Evolutionary conservation across 2,113 vertebrate genomes (phyloP).

Genomic region (Menura novaehollandiae): DNA sequence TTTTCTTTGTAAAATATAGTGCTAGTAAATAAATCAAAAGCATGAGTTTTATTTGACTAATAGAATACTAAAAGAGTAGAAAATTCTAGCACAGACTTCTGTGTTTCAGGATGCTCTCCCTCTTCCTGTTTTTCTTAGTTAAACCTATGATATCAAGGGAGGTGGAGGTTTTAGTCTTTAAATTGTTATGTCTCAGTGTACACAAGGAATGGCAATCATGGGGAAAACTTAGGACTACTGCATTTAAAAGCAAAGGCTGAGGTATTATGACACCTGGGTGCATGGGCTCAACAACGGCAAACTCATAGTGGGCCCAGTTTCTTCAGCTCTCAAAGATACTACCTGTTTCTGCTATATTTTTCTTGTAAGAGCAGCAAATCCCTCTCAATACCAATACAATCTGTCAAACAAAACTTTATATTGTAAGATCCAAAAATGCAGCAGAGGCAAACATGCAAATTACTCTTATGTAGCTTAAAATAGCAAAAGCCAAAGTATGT

Average conservation of each 20-base stretch:
- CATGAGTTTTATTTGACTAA: not conserved
- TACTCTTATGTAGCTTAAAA: not conserved
- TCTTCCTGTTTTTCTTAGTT: not conserved
- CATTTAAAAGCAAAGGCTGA: not conserved
- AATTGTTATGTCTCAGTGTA: not conserved
- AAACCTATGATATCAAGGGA: not conserved
- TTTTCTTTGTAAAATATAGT: not conserved
- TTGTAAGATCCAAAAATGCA: not conserved
- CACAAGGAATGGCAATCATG: not conserved
- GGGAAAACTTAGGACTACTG: not conserved
- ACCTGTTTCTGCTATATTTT: rapidly evolving
- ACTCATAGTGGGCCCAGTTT: not conserved
- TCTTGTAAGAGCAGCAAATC: not conserved
- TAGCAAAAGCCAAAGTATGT: not conserved
- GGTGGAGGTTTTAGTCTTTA: not conserved
- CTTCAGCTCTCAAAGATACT: not conserved
- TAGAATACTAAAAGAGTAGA: not conserved
- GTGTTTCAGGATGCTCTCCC: not conserved
- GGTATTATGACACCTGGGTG: not conserved
- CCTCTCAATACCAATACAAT: not conserved
- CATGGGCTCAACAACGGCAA: rapidly evolving
- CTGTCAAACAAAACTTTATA: not conserved
- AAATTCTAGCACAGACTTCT: not conserved
- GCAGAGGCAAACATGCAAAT: not conserved
- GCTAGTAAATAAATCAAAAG: not conserved